phyloP scores from a whole-genome alignment of 2,797 vertebrate species.

The Ciconia nigra region DNA sequence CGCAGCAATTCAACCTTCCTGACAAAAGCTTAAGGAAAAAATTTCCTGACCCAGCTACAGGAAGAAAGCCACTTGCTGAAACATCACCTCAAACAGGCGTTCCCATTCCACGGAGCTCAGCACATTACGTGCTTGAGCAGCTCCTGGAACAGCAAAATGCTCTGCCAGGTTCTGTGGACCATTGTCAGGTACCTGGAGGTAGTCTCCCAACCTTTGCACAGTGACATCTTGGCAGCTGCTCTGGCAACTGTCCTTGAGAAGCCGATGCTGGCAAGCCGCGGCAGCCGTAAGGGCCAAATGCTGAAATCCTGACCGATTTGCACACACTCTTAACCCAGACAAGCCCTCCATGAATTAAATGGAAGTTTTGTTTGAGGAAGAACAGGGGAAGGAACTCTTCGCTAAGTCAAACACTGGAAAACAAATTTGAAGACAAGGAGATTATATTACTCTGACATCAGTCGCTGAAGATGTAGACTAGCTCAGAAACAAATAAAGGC shows the following conservation, averaged over 20 bases:
- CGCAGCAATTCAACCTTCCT: slow-evolving; percentile 30
- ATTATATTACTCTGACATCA: neutral
- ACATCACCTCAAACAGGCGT: slow-evolving; percentile 20
- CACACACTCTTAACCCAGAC: neutral
- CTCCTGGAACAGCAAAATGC: slow-evolving; percentile 31
- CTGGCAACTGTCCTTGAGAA: neutral
- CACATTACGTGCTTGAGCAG: slow-evolving; percentile 27
- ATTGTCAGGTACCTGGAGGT: neutral
- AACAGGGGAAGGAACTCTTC: neutral
- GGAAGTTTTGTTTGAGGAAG: neutral
- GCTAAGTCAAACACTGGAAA: neutral
- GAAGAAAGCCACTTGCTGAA: slow-evolving; percentile 39
- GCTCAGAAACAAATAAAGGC: neutral
- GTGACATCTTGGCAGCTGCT: neutral
- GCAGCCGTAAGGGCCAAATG: neutral
- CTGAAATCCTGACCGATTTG: neutral
- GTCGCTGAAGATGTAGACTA: neutral
- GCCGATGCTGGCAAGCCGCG: neutral
- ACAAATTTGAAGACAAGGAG: neutral
- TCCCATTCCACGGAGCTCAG: slow-evolving; percentile 31
- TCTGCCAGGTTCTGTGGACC: slow-evolving; percentile 7
- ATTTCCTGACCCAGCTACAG: slow-evolving; percentile 2
- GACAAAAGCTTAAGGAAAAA: slow-evolving; percentile 6
- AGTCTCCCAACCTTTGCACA: neutral
- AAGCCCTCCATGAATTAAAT: neutral